Base-by-base conservation (phyloP, 1,140 invertebrate genomes). In the Acromyrmex heyeri region DNA sequence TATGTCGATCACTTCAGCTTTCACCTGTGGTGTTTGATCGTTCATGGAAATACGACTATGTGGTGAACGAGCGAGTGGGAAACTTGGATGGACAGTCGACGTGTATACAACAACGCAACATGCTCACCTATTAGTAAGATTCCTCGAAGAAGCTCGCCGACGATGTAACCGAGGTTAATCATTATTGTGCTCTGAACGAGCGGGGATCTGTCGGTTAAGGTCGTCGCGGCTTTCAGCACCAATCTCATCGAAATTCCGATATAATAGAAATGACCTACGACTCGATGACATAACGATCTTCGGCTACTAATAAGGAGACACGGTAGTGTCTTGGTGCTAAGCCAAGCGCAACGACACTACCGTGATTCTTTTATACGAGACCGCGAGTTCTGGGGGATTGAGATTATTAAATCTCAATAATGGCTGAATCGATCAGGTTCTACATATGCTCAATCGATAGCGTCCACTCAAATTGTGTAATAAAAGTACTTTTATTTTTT, bases 241-340 rank as follows among this genome's bases (percentile, higher is more conserved):
- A 81, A 88, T 79, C 81, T 69, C 64, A 64, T 91, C 78, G 83
- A 93, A 94, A 95, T 95, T 94, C 94, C 93, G 82, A 92, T 93
- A 93, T 95, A 94, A 95, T 94, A 90, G 91, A 89, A 91, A 93
- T 93, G 94, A 94, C 93, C 94, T 93, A 91, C 88, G 93, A 93
- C 93, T 94, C 89, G 89, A 92, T 94, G 92, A 94, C 92, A 93
- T 93, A 94, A 95, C 91, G 90, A 93, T 94, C 93, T 92, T 94
- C 92, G 91, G 93, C 87, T 88, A 88, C 89, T 93, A 92, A 34
- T 34, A 0, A 34, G 30, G 30, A 34, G 5, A 34, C 6, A 34
- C 0, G 30, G 0, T 34, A 34, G 30, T 34, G 5, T 34, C 30
- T 34, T 6, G 30, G 30, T 5, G 30, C 30, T 34, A 34, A 34